phyloP scores from a whole-genome alignment of 2,113 vertebrate genomes.

The Elanoides forficatus region DNA sequence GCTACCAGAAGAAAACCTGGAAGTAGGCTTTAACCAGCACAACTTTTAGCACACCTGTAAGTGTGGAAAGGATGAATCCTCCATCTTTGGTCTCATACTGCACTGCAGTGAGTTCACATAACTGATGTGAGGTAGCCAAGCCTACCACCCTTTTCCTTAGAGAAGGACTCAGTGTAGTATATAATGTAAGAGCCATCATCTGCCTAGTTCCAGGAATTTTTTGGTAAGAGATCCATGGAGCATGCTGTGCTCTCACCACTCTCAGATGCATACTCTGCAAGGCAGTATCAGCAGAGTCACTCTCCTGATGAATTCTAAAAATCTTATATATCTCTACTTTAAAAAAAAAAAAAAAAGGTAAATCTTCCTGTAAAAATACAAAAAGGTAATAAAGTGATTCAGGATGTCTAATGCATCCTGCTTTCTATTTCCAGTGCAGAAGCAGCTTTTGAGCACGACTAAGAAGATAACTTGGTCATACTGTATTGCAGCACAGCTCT shows the following conservation, averaged over 20 bases:
- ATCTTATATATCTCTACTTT: accelerated
- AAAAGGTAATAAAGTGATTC: not conserved
- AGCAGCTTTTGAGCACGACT: not conserved
- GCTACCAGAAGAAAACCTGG: not conserved
- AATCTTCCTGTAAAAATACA: not conserved
- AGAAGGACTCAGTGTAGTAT: not conserved
- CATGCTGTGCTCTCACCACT: not conserved
- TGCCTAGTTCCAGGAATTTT: not conserved
- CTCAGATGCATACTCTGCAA: not conserved
- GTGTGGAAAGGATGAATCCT: not conserved
- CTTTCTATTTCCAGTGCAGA: not conserved
- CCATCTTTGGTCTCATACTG: not conserved
- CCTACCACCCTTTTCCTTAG: not conserved
- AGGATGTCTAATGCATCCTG: not conserved
- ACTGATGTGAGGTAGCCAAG: not conserved
- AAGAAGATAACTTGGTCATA: not conserved
- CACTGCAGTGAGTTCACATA: not conserved
- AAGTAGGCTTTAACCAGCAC: not conserved
- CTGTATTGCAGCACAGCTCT: not conserved
- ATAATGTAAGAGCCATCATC: not conserved
- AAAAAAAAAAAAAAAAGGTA: not conserved
- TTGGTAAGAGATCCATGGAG: not conserved
- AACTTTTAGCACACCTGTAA: not conserved
- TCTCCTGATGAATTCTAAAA: not conserved
- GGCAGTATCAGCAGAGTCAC: not conserved